Percentiles rank a stretch among this genome's conserved stretches.
Conservation (phyloP, 2,797 vertebrate genomes). For the Octomys mimax region DNA sequence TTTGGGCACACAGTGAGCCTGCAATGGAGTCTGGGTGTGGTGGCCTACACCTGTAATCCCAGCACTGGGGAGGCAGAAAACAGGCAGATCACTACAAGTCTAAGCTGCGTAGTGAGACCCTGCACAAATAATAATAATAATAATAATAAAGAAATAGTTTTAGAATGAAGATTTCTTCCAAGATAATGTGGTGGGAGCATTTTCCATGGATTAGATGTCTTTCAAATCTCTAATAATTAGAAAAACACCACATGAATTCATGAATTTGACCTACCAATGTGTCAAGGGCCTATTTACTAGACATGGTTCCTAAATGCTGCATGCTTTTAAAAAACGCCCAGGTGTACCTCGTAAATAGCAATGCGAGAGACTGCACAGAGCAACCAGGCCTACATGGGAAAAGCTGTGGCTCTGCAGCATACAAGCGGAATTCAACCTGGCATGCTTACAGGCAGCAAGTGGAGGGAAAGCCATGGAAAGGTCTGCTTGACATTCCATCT, state of each 20-base stretch:
- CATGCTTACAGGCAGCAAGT: not conserved
- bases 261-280: not conserved
- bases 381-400: not conserved
- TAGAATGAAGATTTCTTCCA: conserved; percentile 32
- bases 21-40: too few species aligned
- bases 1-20: too few species aligned
- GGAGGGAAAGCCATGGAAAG: not conserved
- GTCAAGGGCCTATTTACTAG: not conserved
- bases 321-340: not conserved
- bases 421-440: too few species aligned
- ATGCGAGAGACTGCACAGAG: not conserved
- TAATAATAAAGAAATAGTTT: not conserved
- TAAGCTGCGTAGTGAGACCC: too few species aligned
- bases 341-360: not conserved
- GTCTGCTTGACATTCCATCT: conserved; percentile 23
- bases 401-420: accelerated
- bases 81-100: too few species aligned
- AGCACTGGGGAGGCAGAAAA: too few species aligned
- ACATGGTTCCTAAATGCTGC: conserved; percentile 26
- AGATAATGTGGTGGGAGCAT: not conserved
- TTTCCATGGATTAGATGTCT: not conserved
- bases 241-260: not conserved
- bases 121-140: too few species aligned
- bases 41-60: too few species aligned
- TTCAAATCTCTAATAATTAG: conserved; percentile 16